Conservation (phyloP, 2,113 vertebrate species). For the Cyprinodon variegatus region DNA sequence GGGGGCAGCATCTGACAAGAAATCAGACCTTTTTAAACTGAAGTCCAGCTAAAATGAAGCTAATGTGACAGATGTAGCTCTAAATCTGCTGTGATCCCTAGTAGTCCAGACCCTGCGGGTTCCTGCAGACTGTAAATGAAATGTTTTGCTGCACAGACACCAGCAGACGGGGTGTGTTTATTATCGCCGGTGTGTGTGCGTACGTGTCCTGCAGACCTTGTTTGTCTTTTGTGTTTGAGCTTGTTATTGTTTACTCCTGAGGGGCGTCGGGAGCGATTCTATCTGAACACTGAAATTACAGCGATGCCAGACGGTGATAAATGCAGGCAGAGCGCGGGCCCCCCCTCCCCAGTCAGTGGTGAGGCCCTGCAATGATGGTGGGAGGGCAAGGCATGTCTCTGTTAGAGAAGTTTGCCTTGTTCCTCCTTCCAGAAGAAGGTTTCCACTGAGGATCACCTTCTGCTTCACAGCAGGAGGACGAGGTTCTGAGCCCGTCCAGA, state of each 20-base stretch:
- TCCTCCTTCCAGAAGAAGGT: neutral
- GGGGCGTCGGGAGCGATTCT: conserved; percentile 76
- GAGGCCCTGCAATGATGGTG: conserved; percentile 15
- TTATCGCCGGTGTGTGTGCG: conserved; percentile 29
- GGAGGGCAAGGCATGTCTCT: neutral
- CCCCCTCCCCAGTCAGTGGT: neutral
- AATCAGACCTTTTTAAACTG: conserved; percentile 6
- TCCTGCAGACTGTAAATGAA: neutral
- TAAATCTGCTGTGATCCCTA: conserved; percentile 19
- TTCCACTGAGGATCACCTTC: neutral
- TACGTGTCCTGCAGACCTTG: conserved; percentile 73
- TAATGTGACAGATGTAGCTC: neutral
- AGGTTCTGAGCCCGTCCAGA: neutral
- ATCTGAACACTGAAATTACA: conserved; percentile 85
- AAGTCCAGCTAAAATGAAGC: neutral
- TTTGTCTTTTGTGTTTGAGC: conserved; percentile 80
- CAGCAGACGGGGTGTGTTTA: conserved; percentile 23
- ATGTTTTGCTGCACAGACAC: conserved; percentile 2
- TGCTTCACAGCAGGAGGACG: neutral
- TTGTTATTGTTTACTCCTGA: conserved; percentile 82
- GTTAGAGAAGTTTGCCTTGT: conserved; percentile 12
- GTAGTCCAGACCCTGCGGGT: neutral
- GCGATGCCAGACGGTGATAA: conserved; percentile 78
- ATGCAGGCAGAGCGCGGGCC: conserved; percentile 52
- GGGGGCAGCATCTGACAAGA: conserved; percentile 58